These are phyloP conservation scores for Entomobrya proxima DNA, from an alignment of 2,888 invertebrate species.

Conservation along the genomic window DNA sequence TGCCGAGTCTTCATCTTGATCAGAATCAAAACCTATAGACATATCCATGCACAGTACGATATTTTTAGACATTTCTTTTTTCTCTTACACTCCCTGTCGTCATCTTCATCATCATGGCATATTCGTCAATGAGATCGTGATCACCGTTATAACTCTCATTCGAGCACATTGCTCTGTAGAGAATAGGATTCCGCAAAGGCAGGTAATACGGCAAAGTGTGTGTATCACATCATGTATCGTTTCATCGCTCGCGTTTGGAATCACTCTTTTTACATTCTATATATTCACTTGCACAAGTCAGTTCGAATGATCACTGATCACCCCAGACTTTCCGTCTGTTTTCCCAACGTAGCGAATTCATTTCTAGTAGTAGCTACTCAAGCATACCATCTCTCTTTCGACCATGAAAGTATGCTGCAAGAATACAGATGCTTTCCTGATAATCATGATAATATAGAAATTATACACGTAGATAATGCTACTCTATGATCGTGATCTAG, in stretches of 20 bases:
- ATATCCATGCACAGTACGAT: not conserved
- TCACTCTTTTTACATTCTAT: not conserved
- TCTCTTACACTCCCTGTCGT: not conserved
- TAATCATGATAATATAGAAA: not conserved
- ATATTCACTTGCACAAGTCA: constrained; percentile 3
- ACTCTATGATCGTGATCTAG: not conserved
- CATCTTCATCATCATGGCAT: constrained; percentile 36
- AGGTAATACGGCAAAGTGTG: not conserved
- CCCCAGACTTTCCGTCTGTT: constrained; percentile 10
- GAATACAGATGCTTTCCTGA: constrained; percentile 13
- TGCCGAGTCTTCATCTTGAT: constrained; percentile 23
- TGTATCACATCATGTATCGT: not conserved
- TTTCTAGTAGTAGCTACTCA: no score
- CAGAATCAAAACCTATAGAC: not conserved
- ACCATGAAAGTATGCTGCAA: not conserved
- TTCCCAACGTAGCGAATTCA: not conserved
- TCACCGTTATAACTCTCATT: constrained; percentile 35
- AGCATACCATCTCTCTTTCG: not conserved
- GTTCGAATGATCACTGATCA: constrained; percentile 36
- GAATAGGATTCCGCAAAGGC: not conserved
- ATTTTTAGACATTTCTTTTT: not conserved
- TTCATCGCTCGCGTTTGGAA: not conserved
- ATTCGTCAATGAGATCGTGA: constrained; percentile 37
- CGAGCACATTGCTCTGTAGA: not conserved
- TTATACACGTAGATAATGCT: not conserved